These are phyloP conservation scores for Zalophus californianus DNA, from an alignment of 2,797 vertebrate genomes.

Conservation along the genomic window DNA sequence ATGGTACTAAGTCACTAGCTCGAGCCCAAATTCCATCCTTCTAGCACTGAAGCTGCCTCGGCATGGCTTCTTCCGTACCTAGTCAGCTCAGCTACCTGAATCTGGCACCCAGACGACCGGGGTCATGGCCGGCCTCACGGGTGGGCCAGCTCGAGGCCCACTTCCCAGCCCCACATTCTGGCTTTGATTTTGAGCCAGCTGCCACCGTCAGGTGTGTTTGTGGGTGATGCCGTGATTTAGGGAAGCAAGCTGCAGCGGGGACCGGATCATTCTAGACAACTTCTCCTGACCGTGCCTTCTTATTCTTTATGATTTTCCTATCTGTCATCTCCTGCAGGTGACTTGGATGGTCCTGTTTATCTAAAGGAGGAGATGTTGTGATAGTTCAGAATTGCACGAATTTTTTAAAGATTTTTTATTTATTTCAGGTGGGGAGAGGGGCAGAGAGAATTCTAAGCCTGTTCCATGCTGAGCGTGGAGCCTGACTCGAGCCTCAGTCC, in stretches of 20 bases:
- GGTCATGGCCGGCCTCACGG: rapidly evolving
- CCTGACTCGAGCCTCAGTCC: not conserved
- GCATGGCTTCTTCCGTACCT: not conserved
- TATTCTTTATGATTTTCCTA: not conserved
- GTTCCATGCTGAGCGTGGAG: not conserved
- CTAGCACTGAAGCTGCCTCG: not conserved
- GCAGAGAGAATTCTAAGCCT: not conserved
- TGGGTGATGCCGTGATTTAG: not conserved
- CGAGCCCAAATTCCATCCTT: not conserved
- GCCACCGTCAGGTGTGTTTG: rapidly evolving
- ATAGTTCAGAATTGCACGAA: not conserved
- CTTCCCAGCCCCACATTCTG: not conserved
- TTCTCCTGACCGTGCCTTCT: not conserved
- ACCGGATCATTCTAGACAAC: not conserved
- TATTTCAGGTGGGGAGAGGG: not conserved
- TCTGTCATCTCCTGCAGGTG: not conserved
- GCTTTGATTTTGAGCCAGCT: not conserved
- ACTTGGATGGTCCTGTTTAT: not conserved
- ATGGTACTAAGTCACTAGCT: not conserved
- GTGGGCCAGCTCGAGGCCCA: not conserved
- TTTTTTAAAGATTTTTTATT: not conserved
- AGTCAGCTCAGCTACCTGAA: not conserved
- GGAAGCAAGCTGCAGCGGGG: not conserved
- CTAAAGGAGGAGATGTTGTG: not conserved
- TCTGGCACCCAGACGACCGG: too few relatives aligned